Evolutionary conservation across 1,140 invertebrate genomes (phyloP).

Genomic region (Drosophila sucinea): DNA sequence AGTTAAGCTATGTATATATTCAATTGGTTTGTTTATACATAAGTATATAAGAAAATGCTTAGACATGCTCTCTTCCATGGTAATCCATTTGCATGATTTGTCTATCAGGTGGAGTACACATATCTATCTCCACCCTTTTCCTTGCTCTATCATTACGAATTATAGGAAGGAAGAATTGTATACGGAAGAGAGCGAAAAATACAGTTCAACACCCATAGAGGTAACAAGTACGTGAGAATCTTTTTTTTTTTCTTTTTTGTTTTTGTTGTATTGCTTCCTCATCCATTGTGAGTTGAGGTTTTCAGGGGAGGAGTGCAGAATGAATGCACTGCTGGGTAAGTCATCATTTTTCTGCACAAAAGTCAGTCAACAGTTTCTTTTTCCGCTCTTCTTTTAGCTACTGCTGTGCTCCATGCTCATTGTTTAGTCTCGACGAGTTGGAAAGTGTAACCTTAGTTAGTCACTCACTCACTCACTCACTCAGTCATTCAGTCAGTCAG

Average conservation of each 20-base stretch:
- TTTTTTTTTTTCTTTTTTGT: constrained; percentile 76
- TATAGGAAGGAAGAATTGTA: constrained; percentile 50
- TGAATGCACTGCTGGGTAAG: constrained; percentile 24
- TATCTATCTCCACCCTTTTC: constrained; percentile 4
- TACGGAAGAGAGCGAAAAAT: constrained; percentile 25
- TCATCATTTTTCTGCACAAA: constrained; percentile 41
- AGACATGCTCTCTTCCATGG: no score
- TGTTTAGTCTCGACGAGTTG: constrained; percentile 52
- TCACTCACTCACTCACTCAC: constrained; percentile 25
- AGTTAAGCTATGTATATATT: background rate
- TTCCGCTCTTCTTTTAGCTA: constrained; percentile 7
- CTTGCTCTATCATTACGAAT: constrained; percentile 12
- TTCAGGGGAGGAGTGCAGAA: background rate
- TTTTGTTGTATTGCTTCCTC: no score
- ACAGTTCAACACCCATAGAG: constrained; percentile 68
- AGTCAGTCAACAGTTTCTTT: constrained; percentile 47
- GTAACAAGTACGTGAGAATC: constrained; percentile 75
- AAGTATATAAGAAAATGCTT: no score
- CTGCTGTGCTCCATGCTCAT: constrained; percentile 14
- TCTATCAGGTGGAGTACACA: background rate
- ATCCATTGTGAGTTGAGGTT: constrained; percentile 28
- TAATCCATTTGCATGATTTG: background rate
- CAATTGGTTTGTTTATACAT: no score
- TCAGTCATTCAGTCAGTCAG: background rate
- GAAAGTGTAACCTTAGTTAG: constrained; percentile 67